Evolutionary conservation across 1,140 invertebrate species (phyloP).

Genomic region (Bradynema listronoti): DNA sequence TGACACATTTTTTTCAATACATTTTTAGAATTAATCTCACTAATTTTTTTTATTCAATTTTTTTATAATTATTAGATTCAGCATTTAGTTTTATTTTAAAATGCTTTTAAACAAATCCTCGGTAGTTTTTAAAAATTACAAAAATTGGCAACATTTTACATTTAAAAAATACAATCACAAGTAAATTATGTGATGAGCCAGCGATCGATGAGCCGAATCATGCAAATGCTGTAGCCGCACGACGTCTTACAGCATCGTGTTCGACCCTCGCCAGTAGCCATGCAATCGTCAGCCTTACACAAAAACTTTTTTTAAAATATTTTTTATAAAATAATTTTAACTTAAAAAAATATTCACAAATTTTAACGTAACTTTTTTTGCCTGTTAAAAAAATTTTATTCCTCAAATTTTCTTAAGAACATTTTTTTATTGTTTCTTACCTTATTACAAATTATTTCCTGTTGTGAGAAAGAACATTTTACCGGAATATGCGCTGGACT

Average conservation of each 20-base stretch:
- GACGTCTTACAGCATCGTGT: conserved; percentile 21
- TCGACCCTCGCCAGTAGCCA: conserved; percentile 12
- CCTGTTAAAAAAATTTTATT: neutral
- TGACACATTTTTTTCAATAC: no score
- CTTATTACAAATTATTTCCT: neutral
- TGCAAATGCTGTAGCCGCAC: conserved; percentile 22
- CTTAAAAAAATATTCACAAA: neutral
- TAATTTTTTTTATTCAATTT: no score
- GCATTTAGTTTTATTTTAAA: no score
- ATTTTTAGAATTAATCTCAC: no score
- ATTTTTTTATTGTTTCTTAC: neutral
- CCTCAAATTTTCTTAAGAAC: neutral
- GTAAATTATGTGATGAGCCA: conserved; percentile 4
- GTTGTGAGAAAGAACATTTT: no score
- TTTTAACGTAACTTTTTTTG: neutral
- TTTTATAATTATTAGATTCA: no score
- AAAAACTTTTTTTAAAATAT: conserved; percentile 16
- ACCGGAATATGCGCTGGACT: no score
- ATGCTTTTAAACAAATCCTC: no score
- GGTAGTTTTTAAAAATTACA: no score
- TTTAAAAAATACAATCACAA: no score
- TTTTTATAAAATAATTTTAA: neutral
- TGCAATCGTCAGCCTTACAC: conserved; percentile 13
- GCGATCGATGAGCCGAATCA: conserved; percentile 1
- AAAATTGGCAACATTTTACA: no score